Evolutionary conservation across 2,797 vertebrate species (phyloP).

Genomic region (Sorex maritimensis): DNA sequence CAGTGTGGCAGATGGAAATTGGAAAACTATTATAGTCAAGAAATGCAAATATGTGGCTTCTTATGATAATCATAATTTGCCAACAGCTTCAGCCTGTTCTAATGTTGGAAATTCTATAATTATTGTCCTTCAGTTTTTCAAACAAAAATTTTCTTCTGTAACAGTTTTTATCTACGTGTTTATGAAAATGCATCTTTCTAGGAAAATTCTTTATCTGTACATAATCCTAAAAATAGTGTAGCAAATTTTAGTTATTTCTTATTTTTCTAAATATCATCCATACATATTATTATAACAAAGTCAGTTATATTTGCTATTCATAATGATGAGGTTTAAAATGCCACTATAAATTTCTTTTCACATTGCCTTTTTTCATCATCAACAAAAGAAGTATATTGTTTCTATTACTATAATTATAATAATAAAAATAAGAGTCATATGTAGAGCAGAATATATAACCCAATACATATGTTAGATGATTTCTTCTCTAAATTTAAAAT

Average conservation of each 20-base stretch:
- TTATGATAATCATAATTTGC: background rate
- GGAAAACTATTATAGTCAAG: background rate
- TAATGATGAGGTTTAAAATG: slow-evolving; percentile 18
- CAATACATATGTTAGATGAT: background rate
- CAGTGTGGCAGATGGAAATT: background rate
- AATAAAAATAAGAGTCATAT: slow-evolving; percentile 4
- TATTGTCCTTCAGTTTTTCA: background rate
- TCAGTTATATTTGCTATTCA: slow-evolving; percentile 8
- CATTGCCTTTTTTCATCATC: background rate
- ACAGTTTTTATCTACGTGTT: background rate
- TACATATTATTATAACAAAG: slow-evolving; percentile 3
- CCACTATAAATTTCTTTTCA: background rate
- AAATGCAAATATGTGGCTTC: background rate
- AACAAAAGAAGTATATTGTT: background rate
- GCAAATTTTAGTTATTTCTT: background rate
- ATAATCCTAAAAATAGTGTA: background rate
- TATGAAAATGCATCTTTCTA: background rate
- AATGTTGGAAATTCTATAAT: background rate
- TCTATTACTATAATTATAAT: background rate
- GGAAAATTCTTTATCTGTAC: background rate
- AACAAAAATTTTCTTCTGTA: background rate
- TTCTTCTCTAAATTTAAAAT: background rate
- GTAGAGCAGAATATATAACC: background rate
- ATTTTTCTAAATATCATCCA: background rate
- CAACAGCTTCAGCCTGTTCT: background rate